Base-by-base conservation (phyloP, 2,113 vertebrate species). In the Salvelinus namaycush region DNA sequence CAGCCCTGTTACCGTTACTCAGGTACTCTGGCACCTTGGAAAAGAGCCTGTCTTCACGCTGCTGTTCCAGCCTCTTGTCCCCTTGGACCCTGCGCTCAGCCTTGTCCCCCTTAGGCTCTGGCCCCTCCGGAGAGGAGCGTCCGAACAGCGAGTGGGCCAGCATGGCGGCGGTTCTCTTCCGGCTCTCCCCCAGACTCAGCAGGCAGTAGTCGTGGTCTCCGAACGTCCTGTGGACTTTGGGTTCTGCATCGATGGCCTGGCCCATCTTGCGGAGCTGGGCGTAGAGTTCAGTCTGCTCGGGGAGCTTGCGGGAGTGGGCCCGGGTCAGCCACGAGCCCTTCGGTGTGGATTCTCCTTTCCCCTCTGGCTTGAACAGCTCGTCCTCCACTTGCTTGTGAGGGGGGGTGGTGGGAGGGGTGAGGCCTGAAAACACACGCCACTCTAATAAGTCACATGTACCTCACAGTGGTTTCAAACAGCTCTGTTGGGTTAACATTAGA, bases 121-220 rank as follows among this genome's bases (percentile, higher is more conserved):
- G 24, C 39, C 7, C 62, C 20, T 7, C 80, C 82, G 82, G 68
- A 89, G 51, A 54, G 51, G 14, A 18, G 51, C 14, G 51, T 54
- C 51, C 16, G 51, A 54, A 54, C 51, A 54, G 4, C 5, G 87
- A 85, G 59, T 90, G 81, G 48, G 87, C 85, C 20, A 89, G 81
- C 68, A 86, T 78, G 80, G 89, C 87, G 0, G 86, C 0, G 0
- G 78, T 72, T 13, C 93, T 93, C 86, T 92, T 93, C 85, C 87
- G 65, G 72, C 85, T 72, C 24, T 94, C 93, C 4, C 89, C 87
- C 4, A 93, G 81, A 20, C 91, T 92, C 80, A 92, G 93, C 0
- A 84, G 95, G 90, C 98, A 99, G 93, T 99, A 99, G 90, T 99
- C 97, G 0, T 99, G 98, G 92, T 99, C 98, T 73, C 98, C 96